Conservation (phyloP, 2,113 vertebrate species). For the Apodemus sylvaticus region DNA sequence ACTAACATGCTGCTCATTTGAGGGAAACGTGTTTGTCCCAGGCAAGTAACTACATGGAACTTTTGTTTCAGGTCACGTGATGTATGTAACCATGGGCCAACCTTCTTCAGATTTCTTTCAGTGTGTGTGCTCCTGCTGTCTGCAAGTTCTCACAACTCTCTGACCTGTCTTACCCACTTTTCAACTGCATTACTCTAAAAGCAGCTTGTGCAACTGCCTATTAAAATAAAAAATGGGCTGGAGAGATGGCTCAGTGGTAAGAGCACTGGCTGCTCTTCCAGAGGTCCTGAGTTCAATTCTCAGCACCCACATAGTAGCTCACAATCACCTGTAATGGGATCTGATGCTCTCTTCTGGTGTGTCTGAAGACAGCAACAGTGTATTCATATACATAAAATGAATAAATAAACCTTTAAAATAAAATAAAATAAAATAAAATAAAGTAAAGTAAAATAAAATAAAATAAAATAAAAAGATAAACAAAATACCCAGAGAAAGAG, state of each 20-base stretch:
- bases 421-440: neutral
- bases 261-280: too few relatives aligned
- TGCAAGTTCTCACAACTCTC: neutral
- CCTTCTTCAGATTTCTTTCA: neutral
- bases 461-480: neutral
- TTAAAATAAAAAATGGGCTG: neutral
- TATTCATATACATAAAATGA: too few relatives aligned
- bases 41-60: neutral
- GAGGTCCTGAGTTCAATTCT: too few relatives aligned
- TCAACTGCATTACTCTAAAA: constrained; percentile 11
- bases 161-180: neutral
- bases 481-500: neutral
- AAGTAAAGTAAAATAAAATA: too few relatives aligned
- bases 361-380: too few relatives aligned
- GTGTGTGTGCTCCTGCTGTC: neutral
- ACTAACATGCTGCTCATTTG: neutral
- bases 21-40: neutral
- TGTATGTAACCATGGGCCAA: neutral
- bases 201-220: neutral
- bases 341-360: too few relatives aligned
- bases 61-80: neutral
- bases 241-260: too few relatives aligned
- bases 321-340: too few relatives aligned
- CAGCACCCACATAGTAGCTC: too few relatives aligned
- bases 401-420: too few relatives aligned